A percentile compares a stretch with the other conserved stretches of the same genome.
Evolutionary conservation across 2,113 vertebrate genomes (phyloP).

Genomic region (Pelecanoides urinatrix): DNA sequence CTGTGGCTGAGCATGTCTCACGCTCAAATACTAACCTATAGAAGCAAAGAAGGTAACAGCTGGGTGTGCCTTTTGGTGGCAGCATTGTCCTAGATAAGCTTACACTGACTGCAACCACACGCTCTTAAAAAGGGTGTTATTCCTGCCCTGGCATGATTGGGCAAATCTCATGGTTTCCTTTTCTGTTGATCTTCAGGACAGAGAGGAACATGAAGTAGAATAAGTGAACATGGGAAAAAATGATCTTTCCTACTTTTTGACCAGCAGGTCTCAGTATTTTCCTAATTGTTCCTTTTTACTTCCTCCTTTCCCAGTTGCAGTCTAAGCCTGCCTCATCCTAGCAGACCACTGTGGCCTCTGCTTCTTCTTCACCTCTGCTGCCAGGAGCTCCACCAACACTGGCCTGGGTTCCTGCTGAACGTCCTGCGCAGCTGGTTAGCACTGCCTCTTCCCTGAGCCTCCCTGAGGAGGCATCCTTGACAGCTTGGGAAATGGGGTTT

Average conservation of each 20-base stretch:
- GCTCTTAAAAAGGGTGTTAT: background rate
- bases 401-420: background rate
- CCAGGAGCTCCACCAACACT: background rate
- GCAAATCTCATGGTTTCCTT: background rate
- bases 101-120: background rate
- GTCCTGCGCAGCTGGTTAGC: background rate
- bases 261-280: background rate
- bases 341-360: background rate
- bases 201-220: background rate
- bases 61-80: slow-evolving; percentile 47
- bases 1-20: background rate
- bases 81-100: slow-evolving; percentile 25
- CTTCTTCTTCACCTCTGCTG: background rate
- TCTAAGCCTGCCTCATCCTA: background rate
- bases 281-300: background rate
- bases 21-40: background rate
- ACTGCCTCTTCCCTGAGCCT: background rate
- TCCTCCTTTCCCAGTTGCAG: background rate
- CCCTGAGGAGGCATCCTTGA: background rate
- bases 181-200: background rate
- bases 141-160: background rate
- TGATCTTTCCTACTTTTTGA: background rate
- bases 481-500: background rate
- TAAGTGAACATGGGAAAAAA: background rate
- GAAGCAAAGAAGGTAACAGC: background rate